Evolutionary conservation across 2,888 invertebrate genomes (phyloP).

Genomic region (Nebria salina): DNA sequence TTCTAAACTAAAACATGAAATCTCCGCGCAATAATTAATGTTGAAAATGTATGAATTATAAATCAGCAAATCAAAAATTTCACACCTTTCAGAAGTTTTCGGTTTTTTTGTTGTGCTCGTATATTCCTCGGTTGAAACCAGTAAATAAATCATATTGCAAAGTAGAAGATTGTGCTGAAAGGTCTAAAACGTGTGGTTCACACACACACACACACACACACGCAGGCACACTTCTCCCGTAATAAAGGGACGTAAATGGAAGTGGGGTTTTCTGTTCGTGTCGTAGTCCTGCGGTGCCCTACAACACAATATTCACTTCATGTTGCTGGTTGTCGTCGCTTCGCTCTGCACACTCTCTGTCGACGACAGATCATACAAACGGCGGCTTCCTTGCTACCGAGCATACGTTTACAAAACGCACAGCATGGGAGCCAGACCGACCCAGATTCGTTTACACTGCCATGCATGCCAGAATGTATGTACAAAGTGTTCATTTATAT

Average conservation of each 20-base stretch:
- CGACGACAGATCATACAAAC: conserved; percentile 13
- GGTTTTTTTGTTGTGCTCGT: neutral
- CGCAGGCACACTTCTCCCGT: neutral
- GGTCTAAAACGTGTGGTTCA: neutral
- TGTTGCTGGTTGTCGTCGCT: no score
- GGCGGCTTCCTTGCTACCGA: neutral
- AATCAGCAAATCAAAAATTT: neutral
- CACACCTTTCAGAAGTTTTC: neutral
- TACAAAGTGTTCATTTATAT: conserved; percentile 9
- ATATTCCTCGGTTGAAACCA: neutral
- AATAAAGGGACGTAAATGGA: neutral
- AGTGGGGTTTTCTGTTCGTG: conserved; percentile 11
- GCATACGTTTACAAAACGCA: neutral
- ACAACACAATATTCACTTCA: conserved; percentile 3
- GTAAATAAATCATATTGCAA: neutral
- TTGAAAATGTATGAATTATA: neutral
- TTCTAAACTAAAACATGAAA: neutral
- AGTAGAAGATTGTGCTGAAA: neutral
- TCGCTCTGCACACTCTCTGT: neutral
- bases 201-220: neutral
- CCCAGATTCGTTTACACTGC: neutral
- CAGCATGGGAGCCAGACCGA: neutral
- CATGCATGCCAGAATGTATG: no score
- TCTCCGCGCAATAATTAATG: neutral
- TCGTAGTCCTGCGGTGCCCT: conserved; percentile 12